A percentile compares a stretch with the other conserved stretches of the same genome.
Evolutionary conservation across 1,140 invertebrate species (phyloP).

Genomic region (Gryllus bimaculatus): DNA sequence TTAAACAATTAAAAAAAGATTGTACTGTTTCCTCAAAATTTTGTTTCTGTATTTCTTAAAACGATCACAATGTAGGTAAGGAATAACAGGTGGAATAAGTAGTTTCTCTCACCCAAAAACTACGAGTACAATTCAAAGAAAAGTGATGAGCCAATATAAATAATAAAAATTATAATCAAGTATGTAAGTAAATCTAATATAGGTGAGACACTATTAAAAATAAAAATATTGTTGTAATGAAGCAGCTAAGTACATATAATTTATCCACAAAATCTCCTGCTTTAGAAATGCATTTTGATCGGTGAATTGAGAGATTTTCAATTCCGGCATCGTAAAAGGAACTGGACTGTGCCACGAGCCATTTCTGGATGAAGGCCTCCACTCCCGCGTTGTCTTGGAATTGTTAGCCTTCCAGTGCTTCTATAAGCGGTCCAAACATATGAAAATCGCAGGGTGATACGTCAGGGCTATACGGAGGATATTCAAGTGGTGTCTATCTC

Average conservation of each 20-base stretch:
- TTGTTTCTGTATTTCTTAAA: no score
- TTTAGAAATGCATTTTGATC: constrained; percentile 20
- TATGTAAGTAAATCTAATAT: no score
- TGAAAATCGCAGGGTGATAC: constrained; percentile 28
- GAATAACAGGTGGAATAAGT: no score
- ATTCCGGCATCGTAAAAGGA: constrained; percentile 19
- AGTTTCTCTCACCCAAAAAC: no score
- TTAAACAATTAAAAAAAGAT: no score
- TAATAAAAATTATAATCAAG: no score
- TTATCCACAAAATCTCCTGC: constrained; percentile 19
- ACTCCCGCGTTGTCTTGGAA: constrained; percentile 1
- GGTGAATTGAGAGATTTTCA: constrained; percentile 15
- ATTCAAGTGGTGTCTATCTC: constrained; percentile 28
- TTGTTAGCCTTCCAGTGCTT: no score
- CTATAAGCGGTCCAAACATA: constrained; percentile 6
- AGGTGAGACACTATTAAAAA: no score
- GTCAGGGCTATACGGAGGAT: constrained; percentile 31
- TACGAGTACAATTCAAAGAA: no score
- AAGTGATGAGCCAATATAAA: no score
- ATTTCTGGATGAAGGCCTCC: constrained; percentile 18
- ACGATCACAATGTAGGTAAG: no score
- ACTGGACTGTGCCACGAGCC: constrained; percentile 18
- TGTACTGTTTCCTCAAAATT: no score
- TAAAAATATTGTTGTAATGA: background rate
- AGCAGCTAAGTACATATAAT: constrained; percentile 8